Base-by-base conservation (phyloP, 1,140 invertebrate species). In the Rhyacophila brunnea region DNA sequence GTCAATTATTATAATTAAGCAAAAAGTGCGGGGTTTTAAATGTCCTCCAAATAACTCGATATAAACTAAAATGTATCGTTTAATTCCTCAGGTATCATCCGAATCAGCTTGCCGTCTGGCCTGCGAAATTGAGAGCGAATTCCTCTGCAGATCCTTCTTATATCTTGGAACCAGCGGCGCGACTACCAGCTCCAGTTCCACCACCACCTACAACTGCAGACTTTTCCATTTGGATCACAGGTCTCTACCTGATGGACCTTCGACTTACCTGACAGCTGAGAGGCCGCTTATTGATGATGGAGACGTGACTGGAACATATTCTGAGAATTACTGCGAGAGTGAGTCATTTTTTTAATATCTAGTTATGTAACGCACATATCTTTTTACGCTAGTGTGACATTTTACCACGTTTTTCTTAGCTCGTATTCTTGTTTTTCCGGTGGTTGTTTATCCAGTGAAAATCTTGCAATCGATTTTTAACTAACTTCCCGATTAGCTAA, bases 211-310 rank as follows among this genome's bases (percentile, higher is more conserved):
- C 81, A 95, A 95, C 73, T 96, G 94, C 73, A 86, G 93, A 49
- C 80, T 96, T 1, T 96, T 93, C 75, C 94, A 96, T 68, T 76
- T 96, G 65, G 94, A 96, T 69, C 93, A 96, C 70, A 89, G 89
- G 76, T 93, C 91, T 0, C 78, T 96, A 17, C 93, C 92, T 2
- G 92, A 96, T 68, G 93, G 93, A 34, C 91, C 92, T 0, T 91
- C 90, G 14, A 93, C 92, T 13, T 96, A 92, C 71, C 75, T 93
- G 36, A 92, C 92, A 67, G 89, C 89, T 3, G 92, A 95, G 68
- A 79, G 91, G 65, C 93, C 93, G 0, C 79, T 96, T 11, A 90
- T 96, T 62, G 93, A 96, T 71, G 91, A 92, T 58, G 93, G 93
- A 7, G 91, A 93, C 69, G 82, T 91, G 14, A 87, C 93, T 59